Evolutionary conservation across 2,113 vertebrate genomes (phyloP).

Genomic region (Mixornis gularis): DNA sequence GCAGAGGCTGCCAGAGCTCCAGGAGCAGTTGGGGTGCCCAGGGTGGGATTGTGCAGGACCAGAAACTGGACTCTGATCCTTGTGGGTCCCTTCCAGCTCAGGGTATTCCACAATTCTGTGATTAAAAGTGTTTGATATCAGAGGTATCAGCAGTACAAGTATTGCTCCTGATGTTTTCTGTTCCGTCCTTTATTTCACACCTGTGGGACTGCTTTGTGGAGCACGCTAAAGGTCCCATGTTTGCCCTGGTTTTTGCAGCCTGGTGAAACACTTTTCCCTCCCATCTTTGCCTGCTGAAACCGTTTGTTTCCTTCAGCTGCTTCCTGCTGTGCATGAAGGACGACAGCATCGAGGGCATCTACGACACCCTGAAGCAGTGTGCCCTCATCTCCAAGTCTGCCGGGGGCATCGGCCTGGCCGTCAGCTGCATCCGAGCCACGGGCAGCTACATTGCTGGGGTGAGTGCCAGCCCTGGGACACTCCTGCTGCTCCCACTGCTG

Average conservation of each 20-base stretch:
- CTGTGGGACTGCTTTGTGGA: neutral
- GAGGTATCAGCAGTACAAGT: fast-evolving
- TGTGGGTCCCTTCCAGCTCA: neutral
- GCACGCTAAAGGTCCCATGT: fast-evolving
- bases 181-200: neutral
- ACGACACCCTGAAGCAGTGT: slow-evolving; percentile 94
- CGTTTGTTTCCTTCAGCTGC: slow-evolving; percentile 69
- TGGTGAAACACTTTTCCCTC: neutral
- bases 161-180: fast-evolving
- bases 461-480: neutral
- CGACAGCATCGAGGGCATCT: slow-evolving; percentile 96
- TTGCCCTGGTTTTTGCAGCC: neutral
- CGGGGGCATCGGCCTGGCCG: slow-evolving; percentile 91
- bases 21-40: neutral
- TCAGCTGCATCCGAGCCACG: slow-evolving; percentile 92
- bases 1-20: neutral
- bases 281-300: neutral
- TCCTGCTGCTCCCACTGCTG: neutral
- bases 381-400: slow-evolving; percentile 96
- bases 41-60: neutral
- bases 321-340: slow-evolving; percentile 95
- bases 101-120: fast-evolving
- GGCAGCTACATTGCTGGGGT: slow-evolving; percentile 98
- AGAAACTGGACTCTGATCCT: neutral
- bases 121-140: neutral